A percentile compares a stretch with the other conserved stretches of the same genome.
These are phyloP conservation scores for Lethrus apterus DNA, from an alignment of 1,140 invertebrate species.

Conservation along the genomic window DNA sequence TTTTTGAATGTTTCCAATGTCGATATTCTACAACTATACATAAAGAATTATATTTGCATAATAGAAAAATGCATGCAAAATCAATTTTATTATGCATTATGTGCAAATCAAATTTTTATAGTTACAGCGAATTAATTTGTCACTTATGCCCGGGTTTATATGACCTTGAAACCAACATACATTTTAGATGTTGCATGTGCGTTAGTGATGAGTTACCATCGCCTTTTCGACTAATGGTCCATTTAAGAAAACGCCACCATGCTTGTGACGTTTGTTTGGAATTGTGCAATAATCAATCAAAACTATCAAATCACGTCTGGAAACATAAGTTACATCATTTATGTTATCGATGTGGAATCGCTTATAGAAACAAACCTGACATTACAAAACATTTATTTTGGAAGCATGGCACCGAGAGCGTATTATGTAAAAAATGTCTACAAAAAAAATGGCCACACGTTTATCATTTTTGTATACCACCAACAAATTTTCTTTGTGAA, in stretches of 20 bases:
- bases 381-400: constrained; percentile 83
- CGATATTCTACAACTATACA: constrained; percentile 64
- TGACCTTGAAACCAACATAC: constrained; percentile 55
- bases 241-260: constrained; percentile 71
- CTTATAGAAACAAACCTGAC: constrained; percentile 77
- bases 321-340: constrained; percentile 80
- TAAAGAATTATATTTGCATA: constrained; percentile 77
- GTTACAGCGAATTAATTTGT: constrained; percentile 75
- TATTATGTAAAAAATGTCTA: constrained; percentile 72
- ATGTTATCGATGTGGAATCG: constrained; percentile 76
- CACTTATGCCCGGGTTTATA: constrained; percentile 75
- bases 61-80: constrained; percentile 76
- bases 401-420: constrained; percentile 85
- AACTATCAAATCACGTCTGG: constrained; percentile 77
- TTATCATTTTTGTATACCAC: constrained; percentile 81
- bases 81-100: constrained; percentile 71
- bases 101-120: constrained; percentile 79
- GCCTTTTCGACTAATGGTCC: constrained; percentile 76
- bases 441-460: constrained; percentile 86
- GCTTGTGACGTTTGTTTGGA: constrained; percentile 80
- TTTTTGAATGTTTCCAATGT: constrained; percentile 79
- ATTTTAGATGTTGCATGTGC: constrained; percentile 69
- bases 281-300: constrained; percentile 65
- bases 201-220: constrained; percentile 65
- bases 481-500: constrained; percentile 67